phyloP scores from a whole-genome alignment of 2,113 vertebrate species.

The Equus przewalskii region DNA sequence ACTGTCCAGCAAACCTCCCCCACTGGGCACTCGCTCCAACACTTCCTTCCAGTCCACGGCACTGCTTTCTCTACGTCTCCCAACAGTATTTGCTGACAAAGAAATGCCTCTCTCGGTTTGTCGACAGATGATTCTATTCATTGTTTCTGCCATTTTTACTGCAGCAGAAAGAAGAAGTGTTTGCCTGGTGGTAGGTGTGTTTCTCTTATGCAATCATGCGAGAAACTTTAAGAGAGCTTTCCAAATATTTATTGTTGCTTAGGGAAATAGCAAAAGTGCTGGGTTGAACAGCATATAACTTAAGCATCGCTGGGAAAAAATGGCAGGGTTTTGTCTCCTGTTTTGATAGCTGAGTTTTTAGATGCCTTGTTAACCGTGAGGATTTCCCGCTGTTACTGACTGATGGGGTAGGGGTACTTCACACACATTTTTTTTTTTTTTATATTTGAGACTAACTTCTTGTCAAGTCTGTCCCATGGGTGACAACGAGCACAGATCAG shows the following conservation, averaged over 20 bases:
- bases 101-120: conserved; percentile 71
- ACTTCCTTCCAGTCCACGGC: conserved; percentile 12
- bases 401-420: neutral
- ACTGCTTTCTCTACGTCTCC: conserved; percentile 42
- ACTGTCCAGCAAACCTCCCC: conserved; percentile 54
- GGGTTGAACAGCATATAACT: neutral
- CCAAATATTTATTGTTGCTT: conserved; percentile 79
- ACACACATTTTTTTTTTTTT: neutral
- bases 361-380: neutral
- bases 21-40: conserved; percentile 56
- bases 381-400: neutral
- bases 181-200: conserved; percentile 57
- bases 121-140: conserved; percentile 75
- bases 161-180: conserved; percentile 65
- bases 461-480: neutral
- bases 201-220: conserved; percentile 49
- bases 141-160: conserved; percentile 75
- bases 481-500: rapidly evolving
- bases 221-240: conserved; percentile 70
- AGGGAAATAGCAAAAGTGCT: conserved; percentile 55
- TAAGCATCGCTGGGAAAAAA: neutral
- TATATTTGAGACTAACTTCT: neutral
- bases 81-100: conserved; percentile 70
- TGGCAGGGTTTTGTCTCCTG: neutral
- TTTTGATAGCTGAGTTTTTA: neutral